Evolutionary conservation across 2,113 vertebrate genomes (phyloP).

Genomic region (Platysteira castanea): DNA sequence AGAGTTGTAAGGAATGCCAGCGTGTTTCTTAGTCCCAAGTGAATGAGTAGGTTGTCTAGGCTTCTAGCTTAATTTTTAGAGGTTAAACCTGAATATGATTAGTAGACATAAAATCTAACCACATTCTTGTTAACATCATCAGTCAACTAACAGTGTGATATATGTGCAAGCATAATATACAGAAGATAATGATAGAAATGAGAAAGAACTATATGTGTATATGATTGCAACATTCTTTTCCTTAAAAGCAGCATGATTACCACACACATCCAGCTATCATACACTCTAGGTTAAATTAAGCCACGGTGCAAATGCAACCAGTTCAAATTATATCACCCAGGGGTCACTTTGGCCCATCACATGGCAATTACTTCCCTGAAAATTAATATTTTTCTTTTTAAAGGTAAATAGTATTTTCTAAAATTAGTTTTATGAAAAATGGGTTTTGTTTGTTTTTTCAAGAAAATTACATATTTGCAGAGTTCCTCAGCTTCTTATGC

Average conservation of each 20-base stretch:
- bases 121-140: not conserved
- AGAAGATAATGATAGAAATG: not conserved
- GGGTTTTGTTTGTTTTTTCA: not conserved
- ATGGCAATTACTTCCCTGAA: not conserved
- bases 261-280: not conserved
- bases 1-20: not conserved
- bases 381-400: not conserved
- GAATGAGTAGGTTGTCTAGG: not conserved
- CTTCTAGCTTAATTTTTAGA: not conserved
- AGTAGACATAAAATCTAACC: not conserved
- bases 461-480: slow-evolving; percentile 29
- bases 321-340: not conserved
- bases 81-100: not conserved
- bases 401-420: not conserved
- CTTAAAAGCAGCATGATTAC: not conserved
- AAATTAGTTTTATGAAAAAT: slow-evolving; percentile 33
- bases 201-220: not conserved
- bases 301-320: not conserved
- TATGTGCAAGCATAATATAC: not conserved
- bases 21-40: not conserved
- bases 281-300: not conserved
- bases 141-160: not conserved
- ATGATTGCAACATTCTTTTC: not conserved
- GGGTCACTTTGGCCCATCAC: not conserved
- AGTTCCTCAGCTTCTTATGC: not conserved